phyloP scores from a whole-genome alignment of 2,113 vertebrate species.

The Elanus axillaris region DNA sequence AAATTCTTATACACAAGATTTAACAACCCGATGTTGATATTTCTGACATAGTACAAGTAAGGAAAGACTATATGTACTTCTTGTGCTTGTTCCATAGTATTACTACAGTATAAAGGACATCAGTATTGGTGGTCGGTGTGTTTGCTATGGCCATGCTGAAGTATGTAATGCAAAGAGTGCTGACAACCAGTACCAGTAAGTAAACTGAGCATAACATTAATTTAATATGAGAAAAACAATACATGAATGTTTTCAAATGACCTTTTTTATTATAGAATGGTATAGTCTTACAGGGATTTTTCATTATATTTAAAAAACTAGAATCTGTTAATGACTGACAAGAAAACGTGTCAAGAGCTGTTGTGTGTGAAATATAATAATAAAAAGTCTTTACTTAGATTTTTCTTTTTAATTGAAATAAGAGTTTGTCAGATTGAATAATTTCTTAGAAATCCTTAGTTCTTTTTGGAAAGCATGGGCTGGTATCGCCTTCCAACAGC shows the following conservation, averaged over 20 bases:
- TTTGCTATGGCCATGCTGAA: constrained; percentile 90
- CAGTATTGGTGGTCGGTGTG: constrained; percentile 88
- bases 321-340: neutral
- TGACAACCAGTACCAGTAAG: constrained; percentile 76
- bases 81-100: constrained; percentile 76
- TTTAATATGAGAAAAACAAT: neutral
- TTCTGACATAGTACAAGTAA: neutral
- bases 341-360: neutral
- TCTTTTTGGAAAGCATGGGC: neutral
- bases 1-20: neutral
- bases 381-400: neutral
- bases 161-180: constrained; percentile 68
- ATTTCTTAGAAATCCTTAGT: neutral
- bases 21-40: neutral
- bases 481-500: neutral
- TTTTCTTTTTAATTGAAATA: neutral
- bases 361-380: neutral
- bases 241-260: neutral
- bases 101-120: constrained; percentile 97
- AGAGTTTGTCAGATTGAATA: neutral
- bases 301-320: neutral
- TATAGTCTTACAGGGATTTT: neutral
- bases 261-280: neutral
- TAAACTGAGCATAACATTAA: neutral
- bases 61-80: neutral